These are phyloP conservation scores for Carduelis carduelis DNA, from an alignment of 2,797 vertebrate species.

Conservation along the genomic window DNA sequence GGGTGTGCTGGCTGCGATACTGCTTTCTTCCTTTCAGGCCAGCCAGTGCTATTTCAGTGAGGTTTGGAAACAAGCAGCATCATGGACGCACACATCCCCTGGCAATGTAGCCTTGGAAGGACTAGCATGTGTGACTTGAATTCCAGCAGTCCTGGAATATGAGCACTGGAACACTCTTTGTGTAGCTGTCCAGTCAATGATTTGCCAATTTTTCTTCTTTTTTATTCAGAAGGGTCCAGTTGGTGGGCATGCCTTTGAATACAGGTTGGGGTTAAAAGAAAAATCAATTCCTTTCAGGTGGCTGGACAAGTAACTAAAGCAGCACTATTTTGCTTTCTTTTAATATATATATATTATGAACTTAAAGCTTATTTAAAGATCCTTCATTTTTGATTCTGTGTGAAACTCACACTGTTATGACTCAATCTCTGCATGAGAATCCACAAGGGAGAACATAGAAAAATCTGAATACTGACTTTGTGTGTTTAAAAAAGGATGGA, in stretches of 20 bases:
- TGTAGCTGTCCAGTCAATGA: neutral
- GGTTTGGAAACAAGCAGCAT: neutral
- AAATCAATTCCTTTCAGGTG: neutral
- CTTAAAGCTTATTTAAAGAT: neutral
- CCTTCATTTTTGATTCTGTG: neutral
- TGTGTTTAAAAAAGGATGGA: neutral
- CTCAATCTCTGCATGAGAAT: neutral
- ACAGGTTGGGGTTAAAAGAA: neutral
- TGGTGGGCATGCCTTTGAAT: neutral
- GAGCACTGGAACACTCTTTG: neutral
- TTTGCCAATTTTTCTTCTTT: neutral
- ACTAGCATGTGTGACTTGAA: neutral
- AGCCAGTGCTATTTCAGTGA: neutral
- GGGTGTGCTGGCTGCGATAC: neutral
- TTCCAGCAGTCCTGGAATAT: neutral
- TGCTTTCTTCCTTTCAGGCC: neutral
- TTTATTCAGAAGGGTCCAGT: neutral
- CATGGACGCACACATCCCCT: accelerated
- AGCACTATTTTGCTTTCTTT: neutral
- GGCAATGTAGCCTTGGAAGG: neutral
- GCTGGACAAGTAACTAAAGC: neutral
- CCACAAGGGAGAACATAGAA: neutral
- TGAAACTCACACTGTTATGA: neutral
- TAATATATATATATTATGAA: neutral
- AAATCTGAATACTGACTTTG: neutral